Conservation (phyloP, 2,888 invertebrate species). For the Coelopa pilipes region DNA sequence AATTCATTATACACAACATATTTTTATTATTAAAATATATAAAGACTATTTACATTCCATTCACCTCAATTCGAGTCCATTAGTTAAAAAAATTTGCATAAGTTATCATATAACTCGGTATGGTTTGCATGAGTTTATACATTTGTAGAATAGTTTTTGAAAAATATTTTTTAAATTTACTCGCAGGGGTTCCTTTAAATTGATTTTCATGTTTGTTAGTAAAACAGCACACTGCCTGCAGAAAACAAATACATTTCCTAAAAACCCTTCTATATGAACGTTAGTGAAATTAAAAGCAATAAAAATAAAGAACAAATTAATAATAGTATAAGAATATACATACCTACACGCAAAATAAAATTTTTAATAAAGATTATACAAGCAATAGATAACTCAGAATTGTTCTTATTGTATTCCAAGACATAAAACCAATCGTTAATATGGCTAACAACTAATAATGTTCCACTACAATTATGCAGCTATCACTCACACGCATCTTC, state of each 20-base stretch:
- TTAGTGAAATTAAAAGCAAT: conserved; percentile 33
- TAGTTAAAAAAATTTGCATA: conserved; percentile 20
- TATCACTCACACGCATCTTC: no score
- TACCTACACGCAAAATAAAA: conserved; percentile 22
- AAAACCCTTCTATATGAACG: conserved; percentile 5
- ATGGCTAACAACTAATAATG: no score
- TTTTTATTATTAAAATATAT: not conserved
- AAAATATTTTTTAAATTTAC: not conserved
- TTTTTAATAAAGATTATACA: conserved; percentile 25
- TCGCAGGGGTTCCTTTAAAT: not conserved
- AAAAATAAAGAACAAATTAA: conserved; percentile 30
- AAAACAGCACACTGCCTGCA: conserved; percentile 24
- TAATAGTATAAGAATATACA: conserved; percentile 29
- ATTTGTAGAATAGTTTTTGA: conserved; percentile 1
- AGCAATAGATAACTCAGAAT: conserved; percentile 15
- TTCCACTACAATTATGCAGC: no score
- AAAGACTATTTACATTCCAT: conserved; percentile 22
- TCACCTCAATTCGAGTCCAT: conserved; percentile 12
- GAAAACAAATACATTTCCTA: conserved; percentile 11
- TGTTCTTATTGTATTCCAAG: not conserved
- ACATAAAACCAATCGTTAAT: no score
- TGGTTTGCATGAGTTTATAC: conserved; percentile 8
- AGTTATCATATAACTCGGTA: conserved; percentile 15
- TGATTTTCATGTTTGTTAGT: not conserved
- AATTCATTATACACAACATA: conserved; percentile 8